Evolutionary conservation across 2,113 vertebrate genomes (phyloP).

Genomic region (Peromyscus polionotus): DNA sequence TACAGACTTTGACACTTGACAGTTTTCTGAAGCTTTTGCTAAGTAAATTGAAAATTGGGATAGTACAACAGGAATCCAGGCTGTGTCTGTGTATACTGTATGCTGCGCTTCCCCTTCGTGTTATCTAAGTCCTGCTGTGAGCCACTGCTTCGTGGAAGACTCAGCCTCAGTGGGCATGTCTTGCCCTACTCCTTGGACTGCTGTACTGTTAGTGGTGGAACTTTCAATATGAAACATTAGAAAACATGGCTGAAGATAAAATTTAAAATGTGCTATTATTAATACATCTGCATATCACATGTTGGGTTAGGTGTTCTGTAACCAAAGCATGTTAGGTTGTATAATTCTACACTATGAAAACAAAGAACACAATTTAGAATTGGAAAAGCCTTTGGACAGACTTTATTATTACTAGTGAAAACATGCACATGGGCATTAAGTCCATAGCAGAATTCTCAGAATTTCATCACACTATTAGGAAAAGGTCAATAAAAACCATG

Average conservation of each 20-base stretch:
- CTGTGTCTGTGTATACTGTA: not conserved
- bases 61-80: conserved; percentile 79
- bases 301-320: not conserved
- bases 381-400: not conserved
- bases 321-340: not conserved
- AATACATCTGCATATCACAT: not conserved
- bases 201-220: not conserved
- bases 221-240: not conserved
- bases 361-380: not conserved
- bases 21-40: conserved; percentile 79
- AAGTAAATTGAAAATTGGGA: conserved; percentile 84
- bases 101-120: conserved; percentile 56
- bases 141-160: conserved; percentile 17
- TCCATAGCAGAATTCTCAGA: not conserved
- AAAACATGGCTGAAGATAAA: conserved; percentile 37
- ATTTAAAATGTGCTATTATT: not conserved
- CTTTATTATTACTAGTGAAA: not conserved
- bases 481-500: not conserved
- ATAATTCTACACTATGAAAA: not conserved
- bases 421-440: not conserved
- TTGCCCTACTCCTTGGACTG: not conserved
- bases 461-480: not conserved
- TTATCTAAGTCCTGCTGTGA: conserved; percentile 63
- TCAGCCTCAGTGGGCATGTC: not conserved
- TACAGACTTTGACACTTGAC: conserved; percentile 85